A percentile compares a stretch with the other conserved stretches of the same genome.
These are phyloP conservation scores for Cirrhinus molitorella DNA, from an alignment of 2,797 vertebrate genomes.

Conservation along the genomic window DNA sequence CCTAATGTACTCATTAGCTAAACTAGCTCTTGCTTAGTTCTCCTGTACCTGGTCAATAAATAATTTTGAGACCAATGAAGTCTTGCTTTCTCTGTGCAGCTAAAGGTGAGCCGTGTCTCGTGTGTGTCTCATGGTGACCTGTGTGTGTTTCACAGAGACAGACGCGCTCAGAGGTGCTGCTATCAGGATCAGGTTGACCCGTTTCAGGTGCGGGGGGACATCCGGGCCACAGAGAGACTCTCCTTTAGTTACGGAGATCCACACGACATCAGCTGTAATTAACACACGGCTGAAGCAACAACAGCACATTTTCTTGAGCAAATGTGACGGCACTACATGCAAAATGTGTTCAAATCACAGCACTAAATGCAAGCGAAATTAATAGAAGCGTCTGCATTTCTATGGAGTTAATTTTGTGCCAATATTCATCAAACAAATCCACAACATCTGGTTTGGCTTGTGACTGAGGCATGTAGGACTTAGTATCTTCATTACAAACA, in stretches of 20 bases:
- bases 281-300: slow-evolving; percentile 12
- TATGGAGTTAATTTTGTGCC: too few relatives aligned
- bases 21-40: not conserved
- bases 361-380: not conserved
- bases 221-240: slow-evolving; percentile 49
- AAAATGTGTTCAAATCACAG: not conserved
- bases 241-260: slow-evolving; percentile 70
- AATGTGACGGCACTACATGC: not conserved
- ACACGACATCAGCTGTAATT: slow-evolving; percentile 42
- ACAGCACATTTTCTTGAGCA: not conserved
- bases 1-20: not conserved
- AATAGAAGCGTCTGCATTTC: too few relatives aligned
- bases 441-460: too few relatives aligned
- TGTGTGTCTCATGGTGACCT: not conserved
- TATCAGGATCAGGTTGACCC: slow-evolving; percentile 67
- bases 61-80: not conserved
- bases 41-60: not conserved
- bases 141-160: slow-evolving; percentile 52
- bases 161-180: slow-evolving; percentile 56
- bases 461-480: too few relatives aligned
- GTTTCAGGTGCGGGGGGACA: slow-evolving; percentile 55
- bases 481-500: too few relatives aligned
- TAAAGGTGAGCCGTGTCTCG: slow-evolving; percentile 44
- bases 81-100: not conserved
- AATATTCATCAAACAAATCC: too few relatives aligned